A percentile compares a stretch with the other conserved stretches of the same genome.
phyloP scores from a whole-genome alignment of 2,888 invertebrate genomes.

The Unio delphinus region DNA sequence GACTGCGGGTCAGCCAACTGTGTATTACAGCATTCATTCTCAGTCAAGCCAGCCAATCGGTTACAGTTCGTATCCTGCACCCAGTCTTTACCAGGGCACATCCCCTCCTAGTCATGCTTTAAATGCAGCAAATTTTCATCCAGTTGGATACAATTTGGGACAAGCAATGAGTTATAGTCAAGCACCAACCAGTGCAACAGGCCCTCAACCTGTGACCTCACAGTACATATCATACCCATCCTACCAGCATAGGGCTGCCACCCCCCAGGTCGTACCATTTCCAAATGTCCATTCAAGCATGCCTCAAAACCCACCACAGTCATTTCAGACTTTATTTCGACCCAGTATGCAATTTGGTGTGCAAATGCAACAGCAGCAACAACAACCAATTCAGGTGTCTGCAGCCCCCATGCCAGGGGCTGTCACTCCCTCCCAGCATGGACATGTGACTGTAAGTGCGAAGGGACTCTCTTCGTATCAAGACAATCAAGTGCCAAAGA shows the following conservation, averaged over 20 bases:
- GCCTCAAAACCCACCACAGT: conserved; percentile 36
- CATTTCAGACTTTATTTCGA: conserved; percentile 47
- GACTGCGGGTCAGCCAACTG: too few relatives aligned
- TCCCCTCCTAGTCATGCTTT: too few relatives aligned
- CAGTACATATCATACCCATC: conserved; percentile 44
- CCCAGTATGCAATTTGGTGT: conserved; percentile 63
- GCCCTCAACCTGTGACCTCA: conserved; percentile 24
- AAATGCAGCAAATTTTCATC: not conserved
- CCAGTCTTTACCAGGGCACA: conserved; percentile 18
- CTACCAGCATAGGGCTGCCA: conserved; percentile 38
- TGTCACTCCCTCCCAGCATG: conserved; percentile 6
- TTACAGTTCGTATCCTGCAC: conserved; percentile 14
- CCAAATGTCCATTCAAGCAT: conserved; percentile 37
- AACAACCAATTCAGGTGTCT: conserved; percentile 16
- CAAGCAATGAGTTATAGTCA: not conserved
- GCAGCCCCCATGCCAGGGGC: not conserved
- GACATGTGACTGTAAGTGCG: conserved; percentile 47
- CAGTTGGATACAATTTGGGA: not conserved
- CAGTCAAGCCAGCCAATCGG: conserved; percentile 11
- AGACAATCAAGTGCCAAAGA: conserved; percentile 21
- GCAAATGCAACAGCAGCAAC: conserved; percentile 46
- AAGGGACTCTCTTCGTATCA: conserved; percentile 36
- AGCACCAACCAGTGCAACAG: conserved; percentile 12
- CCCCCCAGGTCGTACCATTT: conserved; percentile 45
- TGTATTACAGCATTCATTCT: too few relatives aligned